Percentiles rank a stretch among this genome's conserved stretches.
Evolutionary conservation across 2,113 vertebrate genomes (phyloP).

Genomic region (Nanger granti): DNA sequence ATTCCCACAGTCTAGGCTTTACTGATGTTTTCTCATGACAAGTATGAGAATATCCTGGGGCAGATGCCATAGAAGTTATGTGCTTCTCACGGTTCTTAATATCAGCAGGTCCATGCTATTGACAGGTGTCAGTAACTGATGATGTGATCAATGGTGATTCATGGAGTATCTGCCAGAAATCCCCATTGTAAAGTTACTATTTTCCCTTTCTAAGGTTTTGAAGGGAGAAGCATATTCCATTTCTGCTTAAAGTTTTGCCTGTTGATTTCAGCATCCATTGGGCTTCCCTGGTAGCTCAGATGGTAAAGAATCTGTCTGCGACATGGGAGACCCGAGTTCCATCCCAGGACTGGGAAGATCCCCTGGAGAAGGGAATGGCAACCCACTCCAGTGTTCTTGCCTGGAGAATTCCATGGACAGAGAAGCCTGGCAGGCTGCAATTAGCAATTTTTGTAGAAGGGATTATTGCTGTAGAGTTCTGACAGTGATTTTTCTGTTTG

Average conservation of each 20-base stretch:
- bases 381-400: neutral
- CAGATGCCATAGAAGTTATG: neutral
- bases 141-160: neutral
- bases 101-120: neutral
- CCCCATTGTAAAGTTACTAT: neutral
- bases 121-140: neutral
- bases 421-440: neutral
- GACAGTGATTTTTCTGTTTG: neutral
- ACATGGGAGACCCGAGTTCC: neutral
- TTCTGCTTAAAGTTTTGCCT: constrained; percentile 1
- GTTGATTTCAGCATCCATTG: neutral
- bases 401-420: neutral
- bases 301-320: neutral
- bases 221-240: neutral
- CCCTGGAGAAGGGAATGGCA: neutral
- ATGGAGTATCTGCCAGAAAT: neutral
- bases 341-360: neutral
- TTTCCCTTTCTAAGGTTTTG: neutral
- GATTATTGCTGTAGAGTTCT: neutral
- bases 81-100: neutral
- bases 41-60: neutral
- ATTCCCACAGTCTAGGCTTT: neutral
- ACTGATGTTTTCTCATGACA: neutral
- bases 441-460: neutral
- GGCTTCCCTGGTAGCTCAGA: neutral